Evolutionary conservation across 2,797 vertebrate species (phyloP), one percentile per base, ranked within the genome.

Genomic region (Poeciliopsis turneri): DNA sequence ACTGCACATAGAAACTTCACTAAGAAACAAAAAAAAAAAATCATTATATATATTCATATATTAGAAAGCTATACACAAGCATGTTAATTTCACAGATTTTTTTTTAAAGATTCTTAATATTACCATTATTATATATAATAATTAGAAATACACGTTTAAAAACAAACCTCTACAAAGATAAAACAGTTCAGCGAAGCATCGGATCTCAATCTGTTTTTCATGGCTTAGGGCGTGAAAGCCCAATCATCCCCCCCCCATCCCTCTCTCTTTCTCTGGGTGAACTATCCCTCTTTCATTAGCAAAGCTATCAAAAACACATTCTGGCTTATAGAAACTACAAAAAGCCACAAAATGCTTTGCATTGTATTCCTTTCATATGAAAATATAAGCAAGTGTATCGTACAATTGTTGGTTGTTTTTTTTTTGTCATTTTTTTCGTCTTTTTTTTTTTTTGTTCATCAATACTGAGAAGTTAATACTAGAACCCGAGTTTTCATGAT

Each of bases 61-160:
- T 99, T 98, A 99, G 97, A 99, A 98, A 98, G 98, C 98, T 99
- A 99, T 99, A 98, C 97, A 99, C 98, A 99, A 99, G 98, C 97
- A 98, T 99, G 97, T 98, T 99, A 98, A 99, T 99, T 99, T 99
- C 97, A 99, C 98, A 98, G 97, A 98, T 98, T 98, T 98, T 96
- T 97, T 96, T 96, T 97, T 96, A 97, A 98, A 98, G 97, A 97
- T 97, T 98, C 97, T 98, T 99, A 99, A 98, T 99, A 98, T 96
- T 96, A 96, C 97, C 97, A 96, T 98, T 98, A 98, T 98, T 96
- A 96, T 98, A 98, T 99, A 99, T 98, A 97, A 99, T 98, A 97
- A 97, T 99, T 98, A 99, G 97, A 99, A 99, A 99, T 99, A 97
- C 98, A 99, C 97, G 96, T 98, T 98, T 97, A 97, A 97, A 98